Conservation (phyloP, 2,113 vertebrate genomes). For the Nycticryphes semicollaris region DNA sequence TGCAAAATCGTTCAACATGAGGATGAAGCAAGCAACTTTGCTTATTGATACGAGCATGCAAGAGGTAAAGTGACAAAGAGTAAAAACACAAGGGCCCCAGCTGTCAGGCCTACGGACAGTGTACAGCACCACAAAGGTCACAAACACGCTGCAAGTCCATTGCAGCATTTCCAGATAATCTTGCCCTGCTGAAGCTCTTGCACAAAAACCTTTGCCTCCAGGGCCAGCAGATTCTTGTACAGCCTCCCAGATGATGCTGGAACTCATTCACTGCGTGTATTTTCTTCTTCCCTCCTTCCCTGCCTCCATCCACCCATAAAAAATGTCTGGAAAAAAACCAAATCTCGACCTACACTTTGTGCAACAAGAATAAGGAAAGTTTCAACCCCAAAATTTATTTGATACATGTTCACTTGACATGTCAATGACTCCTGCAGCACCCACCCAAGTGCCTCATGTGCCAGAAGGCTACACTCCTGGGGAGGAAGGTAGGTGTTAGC, state of each 20-base stretch:
- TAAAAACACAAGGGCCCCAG: background rate
- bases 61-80: background rate
- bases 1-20: background rate
- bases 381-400: background rate
- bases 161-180: background rate
- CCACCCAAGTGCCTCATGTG: background rate
- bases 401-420: accelerated
- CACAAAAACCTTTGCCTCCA: background rate
- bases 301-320: background rate
- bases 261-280: background rate
- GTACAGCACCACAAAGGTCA: conserved; percentile 37
- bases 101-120: background rate
- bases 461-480: background rate
- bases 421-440: background rate
- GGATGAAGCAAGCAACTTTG: background rate
- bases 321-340: background rate
- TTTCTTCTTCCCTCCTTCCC: background rate
- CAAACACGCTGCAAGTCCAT: background rate
- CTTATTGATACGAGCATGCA: background rate
- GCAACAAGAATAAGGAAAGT: background rate
- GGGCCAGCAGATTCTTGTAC: background rate
- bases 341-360: background rate
- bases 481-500: background rate
- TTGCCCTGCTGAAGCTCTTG: background rate
- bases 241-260: background rate